Percentiles rank a stretch among this genome's conserved stretches.
Conservation (phyloP, 2,888 invertebrate species). For the Drosophila hawaiiensis region DNA sequence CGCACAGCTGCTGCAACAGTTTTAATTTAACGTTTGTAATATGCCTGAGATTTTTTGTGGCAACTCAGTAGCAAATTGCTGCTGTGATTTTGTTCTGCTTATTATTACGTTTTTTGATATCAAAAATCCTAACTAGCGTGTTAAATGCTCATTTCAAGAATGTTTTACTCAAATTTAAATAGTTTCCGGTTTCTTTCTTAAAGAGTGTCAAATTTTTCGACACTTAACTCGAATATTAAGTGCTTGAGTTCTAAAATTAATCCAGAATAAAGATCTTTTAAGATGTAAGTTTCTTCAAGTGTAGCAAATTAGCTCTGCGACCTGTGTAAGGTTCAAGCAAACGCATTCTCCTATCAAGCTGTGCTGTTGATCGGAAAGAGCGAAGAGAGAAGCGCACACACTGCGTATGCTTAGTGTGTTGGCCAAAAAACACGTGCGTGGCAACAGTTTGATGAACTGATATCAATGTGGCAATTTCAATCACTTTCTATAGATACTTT, state of each 20-base stretch:
- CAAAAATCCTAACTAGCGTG: not conserved
- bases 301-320: constrained; percentile 22
- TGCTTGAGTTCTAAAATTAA: not conserved
- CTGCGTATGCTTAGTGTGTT: constrained; percentile 43
- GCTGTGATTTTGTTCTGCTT: constrained; percentile 17
- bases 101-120: not conserved
- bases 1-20: constrained; percentile 61
- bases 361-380: not conserved
- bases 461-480: constrained; percentile 21
- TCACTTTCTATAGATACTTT: constrained; percentile 62
- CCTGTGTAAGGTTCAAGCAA: constrained; percentile 33
- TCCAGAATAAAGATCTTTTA: not conserved
- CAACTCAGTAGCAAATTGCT: constrained; percentile 18
- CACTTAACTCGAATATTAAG: not conserved
- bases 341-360: constrained; percentile 29
- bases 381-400: constrained; percentile 2
- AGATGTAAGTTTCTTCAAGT: not conserved
- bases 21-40: constrained; percentile 66
- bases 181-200: not conserved
- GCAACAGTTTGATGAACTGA: constrained; percentile 49
- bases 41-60: constrained; percentile 9
- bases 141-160: not conserved
- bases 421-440: constrained; percentile 35
- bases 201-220: not conserved
- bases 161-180: not conserved